Evolutionary conservation across 2,888 invertebrate genomes (phyloP).

Genomic region (Scelioninae gen. 2): DNA sequence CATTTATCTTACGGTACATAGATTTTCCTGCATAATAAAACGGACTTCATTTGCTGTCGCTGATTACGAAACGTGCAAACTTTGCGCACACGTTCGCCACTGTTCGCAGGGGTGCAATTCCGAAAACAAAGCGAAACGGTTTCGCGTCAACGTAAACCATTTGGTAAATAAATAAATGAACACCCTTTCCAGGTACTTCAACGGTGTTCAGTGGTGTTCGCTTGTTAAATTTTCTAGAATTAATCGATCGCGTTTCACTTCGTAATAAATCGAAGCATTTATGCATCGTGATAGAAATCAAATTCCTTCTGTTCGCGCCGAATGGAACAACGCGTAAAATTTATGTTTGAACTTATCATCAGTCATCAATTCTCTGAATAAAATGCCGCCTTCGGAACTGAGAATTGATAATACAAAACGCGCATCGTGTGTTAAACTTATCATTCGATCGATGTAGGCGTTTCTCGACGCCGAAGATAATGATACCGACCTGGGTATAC

Average conservation of each 20-base stretch:
- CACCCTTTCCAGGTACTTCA: no score
- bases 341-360: slow-evolving; percentile 2
- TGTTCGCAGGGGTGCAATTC: no score
- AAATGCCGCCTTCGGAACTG: not conserved
- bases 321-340: not conserved
- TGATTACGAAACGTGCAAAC: no score
- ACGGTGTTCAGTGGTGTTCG: no score
- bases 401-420: slow-evolving; percentile 21
- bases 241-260: not conserved
- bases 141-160: no score
- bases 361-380: slow-evolving; percentile 9
- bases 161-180: no score
- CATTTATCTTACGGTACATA: no score
- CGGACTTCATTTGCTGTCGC: no score
- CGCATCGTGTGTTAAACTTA: slow-evolving; percentile 1
- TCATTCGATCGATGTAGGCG: slow-evolving; percentile 17
- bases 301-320: not conserved
- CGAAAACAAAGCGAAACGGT: no score
- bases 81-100: no score
- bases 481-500: slow-evolving; percentile 16
- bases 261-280: not conserved
- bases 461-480: slow-evolving; percentile 19
- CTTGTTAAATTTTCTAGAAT: not conserved
- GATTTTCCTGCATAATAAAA: no score
- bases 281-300: not conserved